Percentiles rank a stretch among this genome's conserved stretches.
phyloP scores from a whole-genome alignment of 1,140 invertebrate genomes.

The Pogonomyrmex barbatus region DNA sequence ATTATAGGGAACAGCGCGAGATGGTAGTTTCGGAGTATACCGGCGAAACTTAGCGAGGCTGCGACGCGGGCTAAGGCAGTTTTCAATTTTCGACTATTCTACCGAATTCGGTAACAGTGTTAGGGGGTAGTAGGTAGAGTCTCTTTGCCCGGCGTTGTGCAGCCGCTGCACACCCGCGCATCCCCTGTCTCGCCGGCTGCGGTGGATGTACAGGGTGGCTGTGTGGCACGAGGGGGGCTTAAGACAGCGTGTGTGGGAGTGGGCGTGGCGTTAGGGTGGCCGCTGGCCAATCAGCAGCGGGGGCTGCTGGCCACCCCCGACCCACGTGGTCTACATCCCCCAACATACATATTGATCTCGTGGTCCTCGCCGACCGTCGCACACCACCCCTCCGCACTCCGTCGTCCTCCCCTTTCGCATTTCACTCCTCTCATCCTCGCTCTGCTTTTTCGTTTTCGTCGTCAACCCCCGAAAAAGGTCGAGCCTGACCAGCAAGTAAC shows the following conservation, averaged over 20 bases:
- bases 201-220: conserved; percentile 71
- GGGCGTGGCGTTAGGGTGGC: conserved; percentile 84
- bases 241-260: conserved; percentile 86
- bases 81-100: conserved; percentile 86
- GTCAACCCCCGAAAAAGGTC: conserved; percentile 67
- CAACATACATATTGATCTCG: conserved; percentile 87
- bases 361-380: conserved; percentile 82
- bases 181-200: conserved; percentile 37
- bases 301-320: conserved; percentile 84
- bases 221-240: conserved; percentile 75
- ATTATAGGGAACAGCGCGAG: conserved; percentile 62
- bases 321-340: conserved; percentile 85
- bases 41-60: conserved; percentile 41
- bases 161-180: conserved; percentile 45
- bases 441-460: conserved; percentile 38
- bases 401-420: background rate
- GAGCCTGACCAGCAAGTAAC: conserved; percentile 74
- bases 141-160: conserved; percentile 69
- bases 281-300: conserved; percentile 85
- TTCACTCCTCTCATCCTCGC: background rate
- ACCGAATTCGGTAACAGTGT: conserved; percentile 84
- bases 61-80: conserved; percentile 77
- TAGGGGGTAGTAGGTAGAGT: conserved; percentile 73
- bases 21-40: conserved; percentile 46
- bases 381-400: conserved; percentile 64